A percentile compares a stretch with the other conserved stretches of the same genome.
Evolutionary conservation across 2,888 invertebrate genomes (phyloP).

Genomic region (Coleophora flavipennella): DNA sequence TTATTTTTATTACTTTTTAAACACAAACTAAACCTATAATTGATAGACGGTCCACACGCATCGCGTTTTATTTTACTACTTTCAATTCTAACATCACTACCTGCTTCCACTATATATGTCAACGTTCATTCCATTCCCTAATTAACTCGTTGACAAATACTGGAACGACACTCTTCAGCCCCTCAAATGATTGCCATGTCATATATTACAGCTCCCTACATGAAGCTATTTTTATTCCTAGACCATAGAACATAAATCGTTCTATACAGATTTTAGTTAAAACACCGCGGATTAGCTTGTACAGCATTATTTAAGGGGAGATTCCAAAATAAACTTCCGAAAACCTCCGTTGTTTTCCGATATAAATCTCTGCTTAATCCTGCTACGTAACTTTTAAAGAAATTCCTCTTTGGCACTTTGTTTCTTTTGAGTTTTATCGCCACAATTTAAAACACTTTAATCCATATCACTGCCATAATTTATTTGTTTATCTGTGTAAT

Average conservation of each 20-base stretch:
- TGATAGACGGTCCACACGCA: constrained; percentile 27
- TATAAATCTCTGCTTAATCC: constrained; percentile 47
- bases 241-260: constrained; percentile 38
- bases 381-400: constrained; percentile 39
- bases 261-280: constrained; percentile 28
- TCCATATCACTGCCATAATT: constrained; percentile 22
- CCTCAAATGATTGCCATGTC: constrained; percentile 47
- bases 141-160: constrained; percentile 65
- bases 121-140: constrained; percentile 45
- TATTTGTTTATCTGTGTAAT: constrained; percentile 12
- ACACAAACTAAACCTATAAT: constrained; percentile 23
- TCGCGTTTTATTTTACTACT: constrained; percentile 41
- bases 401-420: constrained; percentile 4
- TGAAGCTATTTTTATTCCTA: constrained; percentile 50
- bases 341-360: constrained; percentile 37
- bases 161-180: constrained; percentile 44
- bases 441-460: constrained; percentile 22
- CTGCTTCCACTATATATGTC: constrained; percentile 51
- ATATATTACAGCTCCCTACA: constrained; percentile 42
- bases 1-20: constrained; percentile 24
- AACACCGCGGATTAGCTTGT: constrained; percentile 38
- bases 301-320: constrained; percentile 37
- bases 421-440: constrained; percentile 21
- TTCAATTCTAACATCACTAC: constrained; percentile 33
- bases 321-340: constrained; percentile 40